phyloP scores from a whole-genome alignment of 2,888 invertebrate genomes.

The Pseudococcus longispinus region DNA sequence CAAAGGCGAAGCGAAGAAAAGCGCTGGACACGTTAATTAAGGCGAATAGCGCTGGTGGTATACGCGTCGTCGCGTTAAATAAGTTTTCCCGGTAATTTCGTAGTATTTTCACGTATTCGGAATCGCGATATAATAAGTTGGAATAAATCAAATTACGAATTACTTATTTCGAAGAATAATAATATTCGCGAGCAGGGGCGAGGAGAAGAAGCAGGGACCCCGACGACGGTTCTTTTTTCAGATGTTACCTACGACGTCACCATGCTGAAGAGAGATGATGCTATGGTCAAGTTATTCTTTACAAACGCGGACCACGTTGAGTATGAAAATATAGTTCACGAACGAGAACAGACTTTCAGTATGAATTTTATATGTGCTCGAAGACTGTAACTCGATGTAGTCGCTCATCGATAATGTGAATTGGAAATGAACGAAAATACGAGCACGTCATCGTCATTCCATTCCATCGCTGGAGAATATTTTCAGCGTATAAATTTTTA shows the following conservation, averaged over 20 bases:
- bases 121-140: not conserved
- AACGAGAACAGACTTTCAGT: not conserved
- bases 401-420: not conserved
- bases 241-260: too few relatives aligned
- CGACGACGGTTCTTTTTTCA: not conserved
- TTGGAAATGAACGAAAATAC: not conserved
- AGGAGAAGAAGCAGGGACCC: not conserved
- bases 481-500: not conserved
- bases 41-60: not conserved
- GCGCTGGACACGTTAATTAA: conserved; percentile 36
- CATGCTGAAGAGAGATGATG: not conserved
- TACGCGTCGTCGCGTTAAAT: not conserved
- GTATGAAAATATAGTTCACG: not conserved
- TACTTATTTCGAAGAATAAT: not conserved
- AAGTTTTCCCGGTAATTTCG: not conserved
- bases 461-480: not conserved
- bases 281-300: not conserved
- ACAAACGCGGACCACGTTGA: not conserved
- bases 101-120: conserved; percentile 17
- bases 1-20: not conserved
- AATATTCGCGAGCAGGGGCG: not conserved
- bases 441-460: not conserved
- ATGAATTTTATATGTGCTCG: not conserved
- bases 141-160: conserved; percentile 40
- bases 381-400: not conserved